These are phyloP conservation scores for Goniozus legneri DNA, from an alignment of 1,140 invertebrate genomes.

Conservation along the genomic window DNA sequence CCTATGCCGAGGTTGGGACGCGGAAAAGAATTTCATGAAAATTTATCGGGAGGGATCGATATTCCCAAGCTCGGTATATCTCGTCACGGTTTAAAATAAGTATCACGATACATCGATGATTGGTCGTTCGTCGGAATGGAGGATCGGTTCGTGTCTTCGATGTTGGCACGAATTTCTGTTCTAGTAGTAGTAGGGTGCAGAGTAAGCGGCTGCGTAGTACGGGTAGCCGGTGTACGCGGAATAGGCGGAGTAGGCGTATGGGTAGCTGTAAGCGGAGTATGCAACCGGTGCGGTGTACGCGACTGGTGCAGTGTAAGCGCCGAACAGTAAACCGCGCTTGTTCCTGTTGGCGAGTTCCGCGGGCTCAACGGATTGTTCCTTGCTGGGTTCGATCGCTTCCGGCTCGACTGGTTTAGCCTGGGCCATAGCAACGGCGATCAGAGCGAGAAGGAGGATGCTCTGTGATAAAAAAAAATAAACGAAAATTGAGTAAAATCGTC, in stretches of 20 bases:
- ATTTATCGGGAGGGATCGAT: not conserved
- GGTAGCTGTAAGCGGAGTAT: conserved; percentile 27
- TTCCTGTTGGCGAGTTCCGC: conserved; percentile 17
- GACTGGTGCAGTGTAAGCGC: conserved; percentile 39
- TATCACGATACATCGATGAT: too few species aligned
- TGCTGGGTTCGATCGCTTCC: conserved; percentile 31
- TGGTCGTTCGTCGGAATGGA: too few species aligned
- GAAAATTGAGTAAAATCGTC: too few species aligned
- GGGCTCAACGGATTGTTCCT: conserved; percentile 15
- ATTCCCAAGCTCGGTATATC: too few species aligned
- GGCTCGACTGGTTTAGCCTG: conserved; percentile 31
- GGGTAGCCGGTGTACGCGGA: conserved; percentile 34
- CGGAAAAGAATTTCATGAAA: too few species aligned
- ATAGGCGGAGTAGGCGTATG: conserved; percentile 27
- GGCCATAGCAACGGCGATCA: conserved; percentile 28
- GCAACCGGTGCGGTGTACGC: conserved; percentile 31
- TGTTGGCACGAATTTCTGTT: not conserved
- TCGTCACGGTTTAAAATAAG: too few species aligned
- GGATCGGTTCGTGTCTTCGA: not conserved
- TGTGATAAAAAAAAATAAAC: conserved; percentile 4
- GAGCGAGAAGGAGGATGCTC: conserved; percentile 29
- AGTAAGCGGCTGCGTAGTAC: conserved; percentile 35
- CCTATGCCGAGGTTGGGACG: too few species aligned
- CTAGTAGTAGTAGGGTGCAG: conserved; percentile 28
- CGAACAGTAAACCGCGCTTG: conserved; percentile 32